Percentiles rank a stretch among this genome's conserved stretches.
phyloP scores from a whole-genome alignment of 2,113 vertebrate genomes.

The Heterocephalus glaber region DNA sequence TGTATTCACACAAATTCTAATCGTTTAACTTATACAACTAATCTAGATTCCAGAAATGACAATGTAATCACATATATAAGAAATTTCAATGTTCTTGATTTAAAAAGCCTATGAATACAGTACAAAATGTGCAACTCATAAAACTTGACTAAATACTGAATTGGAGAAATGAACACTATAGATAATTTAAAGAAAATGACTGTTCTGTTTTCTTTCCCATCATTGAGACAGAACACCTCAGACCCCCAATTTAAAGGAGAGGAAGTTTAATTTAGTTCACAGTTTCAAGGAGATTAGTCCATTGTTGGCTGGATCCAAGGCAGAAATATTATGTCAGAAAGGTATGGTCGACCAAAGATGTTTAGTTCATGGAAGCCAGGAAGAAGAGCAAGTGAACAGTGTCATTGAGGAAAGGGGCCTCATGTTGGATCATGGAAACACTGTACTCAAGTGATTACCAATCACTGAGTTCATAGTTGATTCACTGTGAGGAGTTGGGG shows the following conservation, averaged over 20 bases:
- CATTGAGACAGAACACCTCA: background rate
- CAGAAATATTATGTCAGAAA: background rate
- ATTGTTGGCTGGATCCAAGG: background rate
- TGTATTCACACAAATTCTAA: background rate
- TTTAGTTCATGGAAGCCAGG: background rate
- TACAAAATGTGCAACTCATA: background rate
- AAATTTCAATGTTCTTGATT: background rate
- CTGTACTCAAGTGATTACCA: background rate
- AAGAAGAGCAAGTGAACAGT: background rate
- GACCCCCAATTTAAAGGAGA: background rate
- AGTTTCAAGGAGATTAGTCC: background rate
- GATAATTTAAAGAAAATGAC: rapidly evolving
- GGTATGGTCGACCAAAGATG: background rate
- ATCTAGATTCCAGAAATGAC: background rate
- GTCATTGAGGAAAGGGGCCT: background rate
- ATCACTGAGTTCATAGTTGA: background rate
- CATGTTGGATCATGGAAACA: background rate
- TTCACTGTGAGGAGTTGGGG: background rate
- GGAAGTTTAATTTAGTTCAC: background rate
- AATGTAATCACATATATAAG: background rate
- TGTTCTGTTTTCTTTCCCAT: background rate
- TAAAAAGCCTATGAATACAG: background rate
- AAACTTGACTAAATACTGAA: background rate
- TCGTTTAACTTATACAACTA: background rate
- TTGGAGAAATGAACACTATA: background rate